phyloP scores from a whole-genome alignment of 1,140 invertebrate species.

The Vollenhovia emeryi region DNA sequence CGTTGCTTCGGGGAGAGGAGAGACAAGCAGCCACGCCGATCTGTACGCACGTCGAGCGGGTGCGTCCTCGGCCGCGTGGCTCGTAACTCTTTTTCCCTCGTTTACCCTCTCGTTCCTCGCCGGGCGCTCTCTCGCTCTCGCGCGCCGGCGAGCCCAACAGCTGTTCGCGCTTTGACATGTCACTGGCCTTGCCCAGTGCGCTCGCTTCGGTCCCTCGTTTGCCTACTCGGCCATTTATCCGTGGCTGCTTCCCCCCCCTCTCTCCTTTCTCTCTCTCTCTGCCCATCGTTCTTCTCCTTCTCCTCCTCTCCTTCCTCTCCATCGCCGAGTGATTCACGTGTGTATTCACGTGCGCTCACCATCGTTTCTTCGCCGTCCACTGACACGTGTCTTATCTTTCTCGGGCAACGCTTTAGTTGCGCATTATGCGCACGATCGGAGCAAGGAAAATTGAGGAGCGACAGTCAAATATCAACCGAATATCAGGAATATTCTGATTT shows the following conservation, averaged over 20 bases:
- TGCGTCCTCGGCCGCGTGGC: constrained; percentile 43
- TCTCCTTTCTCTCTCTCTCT: constrained; percentile 31
- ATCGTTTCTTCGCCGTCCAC: constrained; percentile 32
- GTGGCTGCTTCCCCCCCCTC: too few species aligned
- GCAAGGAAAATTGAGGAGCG: neutral
- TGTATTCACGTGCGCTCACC: constrained; percentile 53
- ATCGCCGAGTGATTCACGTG: constrained; percentile 60
- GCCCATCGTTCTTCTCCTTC: neutral
- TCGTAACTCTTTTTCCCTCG: constrained; percentile 60
- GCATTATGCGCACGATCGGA: neutral
- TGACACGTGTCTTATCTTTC: constrained; percentile 36
- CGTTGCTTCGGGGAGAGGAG: constrained; percentile 39
- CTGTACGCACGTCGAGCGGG: constrained; percentile 31
- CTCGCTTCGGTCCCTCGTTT: constrained; percentile 44
- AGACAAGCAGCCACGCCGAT: constrained; percentile 30
- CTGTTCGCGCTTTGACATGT: constrained; percentile 68
- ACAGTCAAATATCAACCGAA: neutral
- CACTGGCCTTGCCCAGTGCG: constrained; percentile 60
- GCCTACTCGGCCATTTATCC: constrained; percentile 58
- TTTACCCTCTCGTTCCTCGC: constrained; percentile 13
- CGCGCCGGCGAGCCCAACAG: constrained; percentile 51
- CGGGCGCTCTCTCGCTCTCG: neutral
- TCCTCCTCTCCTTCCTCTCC: neutral
- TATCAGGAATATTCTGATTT: neutral
- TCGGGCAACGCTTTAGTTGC: constrained; percentile 13